These are phyloP conservation scores for Brienomyrus longianalis DNA, from an alignment of 2,113 vertebrate genomes.

Conservation along the genomic window DNA sequence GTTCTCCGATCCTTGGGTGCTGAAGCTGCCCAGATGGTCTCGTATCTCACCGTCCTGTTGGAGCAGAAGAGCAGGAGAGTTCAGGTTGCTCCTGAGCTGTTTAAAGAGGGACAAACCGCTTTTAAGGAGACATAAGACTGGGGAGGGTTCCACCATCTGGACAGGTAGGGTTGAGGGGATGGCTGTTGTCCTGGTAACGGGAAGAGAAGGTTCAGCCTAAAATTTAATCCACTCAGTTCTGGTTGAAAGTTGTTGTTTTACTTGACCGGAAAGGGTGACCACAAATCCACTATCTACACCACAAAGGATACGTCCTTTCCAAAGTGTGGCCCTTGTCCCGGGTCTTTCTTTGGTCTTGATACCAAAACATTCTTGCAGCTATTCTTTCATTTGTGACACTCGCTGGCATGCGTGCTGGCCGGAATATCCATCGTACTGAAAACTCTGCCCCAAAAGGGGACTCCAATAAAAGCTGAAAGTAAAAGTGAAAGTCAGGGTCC, in stretches of 20 bases:
- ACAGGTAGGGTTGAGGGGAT: not conserved
- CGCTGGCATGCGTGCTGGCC: not conserved
- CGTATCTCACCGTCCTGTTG: not conserved
- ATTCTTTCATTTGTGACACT: not conserved
- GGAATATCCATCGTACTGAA: not conserved
- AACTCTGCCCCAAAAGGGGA: not conserved
- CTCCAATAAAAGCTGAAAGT: not conserved
- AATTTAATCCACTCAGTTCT: not conserved
- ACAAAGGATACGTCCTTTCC: not conserved
- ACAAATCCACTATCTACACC: not conserved
- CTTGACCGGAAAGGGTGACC: not conserved
- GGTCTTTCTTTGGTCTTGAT: not conserved
- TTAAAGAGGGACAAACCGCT: no score
- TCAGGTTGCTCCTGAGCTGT: not conserved
- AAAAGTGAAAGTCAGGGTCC: constrained; percentile 10
- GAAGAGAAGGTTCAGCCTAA: not conserved
- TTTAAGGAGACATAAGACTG: not conserved
- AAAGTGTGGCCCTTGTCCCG: not conserved
- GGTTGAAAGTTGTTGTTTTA: not conserved
- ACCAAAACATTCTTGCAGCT: not conserved
- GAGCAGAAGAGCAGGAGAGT: not conserved
- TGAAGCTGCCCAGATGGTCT: not conserved
- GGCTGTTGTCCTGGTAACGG: not conserved
- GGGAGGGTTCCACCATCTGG: not conserved
- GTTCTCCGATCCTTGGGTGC: not conserved